Percentiles rank a stretch among this genome's conserved stretches.
These are phyloP conservation scores for Apodemia duryi DNA, from an alignment of 2,888 invertebrate genomes.

Conservation along the genomic window DNA sequence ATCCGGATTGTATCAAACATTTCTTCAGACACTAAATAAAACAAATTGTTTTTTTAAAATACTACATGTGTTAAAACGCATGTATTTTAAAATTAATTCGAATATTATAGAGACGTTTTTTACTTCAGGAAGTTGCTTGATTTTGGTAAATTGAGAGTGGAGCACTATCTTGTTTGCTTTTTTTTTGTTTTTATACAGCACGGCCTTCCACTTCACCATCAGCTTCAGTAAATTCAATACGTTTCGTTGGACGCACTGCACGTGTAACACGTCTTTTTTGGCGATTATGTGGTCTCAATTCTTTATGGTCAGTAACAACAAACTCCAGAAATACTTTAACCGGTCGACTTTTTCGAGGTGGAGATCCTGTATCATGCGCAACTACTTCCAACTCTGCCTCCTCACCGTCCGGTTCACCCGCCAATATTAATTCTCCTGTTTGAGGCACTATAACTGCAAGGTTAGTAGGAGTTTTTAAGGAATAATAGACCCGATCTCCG, in stretches of 20 bases:
- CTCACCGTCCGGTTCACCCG: slow-evolving; percentile 85
- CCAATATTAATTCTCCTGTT: slow-evolving; percentile 92
- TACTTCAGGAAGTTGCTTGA: no score
- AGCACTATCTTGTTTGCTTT: no score
- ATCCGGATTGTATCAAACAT: no score
- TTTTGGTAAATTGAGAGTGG: no score
- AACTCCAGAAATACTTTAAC: slow-evolving; percentile 89
- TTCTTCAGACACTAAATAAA: no score
- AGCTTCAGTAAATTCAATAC: slow-evolving; percentile 94
- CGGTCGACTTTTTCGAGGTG: slow-evolving; percentile 84
- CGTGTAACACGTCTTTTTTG: slow-evolving; percentile 90
- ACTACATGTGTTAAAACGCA: no score
- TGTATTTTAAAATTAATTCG: no score
- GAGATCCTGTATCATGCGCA: slow-evolving; percentile 89
- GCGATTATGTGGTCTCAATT: slow-evolving; percentile 82
- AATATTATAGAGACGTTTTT: no score
- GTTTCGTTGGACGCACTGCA: slow-evolving; percentile 95
- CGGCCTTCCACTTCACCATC: slow-evolving; percentile 94
- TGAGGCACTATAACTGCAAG: slow-evolving; percentile 94
- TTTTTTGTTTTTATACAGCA: no score
- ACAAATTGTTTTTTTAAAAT: no score
- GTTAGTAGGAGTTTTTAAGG: slow-evolving; percentile 88
- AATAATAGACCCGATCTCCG: slow-evolving; percentile 94
- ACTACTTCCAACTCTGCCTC: slow-evolving; percentile 86
- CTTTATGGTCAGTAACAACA: slow-evolving; percentile 77